Base-by-base conservation (phyloP, 2,113 vertebrate species). In the Aleadryas rufinucha region DNA sequence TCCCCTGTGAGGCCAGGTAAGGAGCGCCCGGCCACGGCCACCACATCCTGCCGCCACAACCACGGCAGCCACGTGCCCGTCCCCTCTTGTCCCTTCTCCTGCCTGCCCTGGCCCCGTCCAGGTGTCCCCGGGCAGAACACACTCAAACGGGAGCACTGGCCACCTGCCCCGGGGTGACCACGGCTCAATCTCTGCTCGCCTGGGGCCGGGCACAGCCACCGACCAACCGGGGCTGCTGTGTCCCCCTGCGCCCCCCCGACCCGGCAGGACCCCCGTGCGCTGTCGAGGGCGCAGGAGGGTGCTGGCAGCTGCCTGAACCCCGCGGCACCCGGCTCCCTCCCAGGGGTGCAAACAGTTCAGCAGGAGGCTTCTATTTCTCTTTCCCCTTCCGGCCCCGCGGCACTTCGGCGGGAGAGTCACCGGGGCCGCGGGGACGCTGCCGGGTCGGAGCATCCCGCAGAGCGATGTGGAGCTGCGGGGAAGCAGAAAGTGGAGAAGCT, bases 221-320 rank as follows among this genome's bases (percentile, higher is more conserved):
- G 66, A 35, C 7, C 2, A 4, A 30, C 42, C 1, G 1, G 18
- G 28, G 77, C 37, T 59, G 42, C 47, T n/a, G 42, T 0, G 6
- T 4, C 45, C 39, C 33, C 37, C 27, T 4, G 5, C 0, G 1
- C 4, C 26, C 33, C 37, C 53, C 42, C 1, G 0, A 6, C 47
- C 65, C 2, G 0, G 26, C 60, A 31, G 60, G n/a, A 70, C 9
- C 14, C 26, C 23, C 1, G 7, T 20, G 69, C 0, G 3, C 53
- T 59, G 52, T 14, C 4, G 9, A 66, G 16, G 23, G 39, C 21
- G 22, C 44, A 49, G 65, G 59, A 68, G 23, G 61, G 47, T 65
- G 76, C 50, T 31, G 65, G 47, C 9, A 71, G 64, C 66, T 47
- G 37, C 61, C 72, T 37, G 69, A 39, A 47, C 37, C 31, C 72